Percentiles rank a stretch among this genome's conserved stretches.
Evolutionary conservation across 2,797 vertebrate species (phyloP).

Genomic region (Melopsittacus undulatus): DNA sequence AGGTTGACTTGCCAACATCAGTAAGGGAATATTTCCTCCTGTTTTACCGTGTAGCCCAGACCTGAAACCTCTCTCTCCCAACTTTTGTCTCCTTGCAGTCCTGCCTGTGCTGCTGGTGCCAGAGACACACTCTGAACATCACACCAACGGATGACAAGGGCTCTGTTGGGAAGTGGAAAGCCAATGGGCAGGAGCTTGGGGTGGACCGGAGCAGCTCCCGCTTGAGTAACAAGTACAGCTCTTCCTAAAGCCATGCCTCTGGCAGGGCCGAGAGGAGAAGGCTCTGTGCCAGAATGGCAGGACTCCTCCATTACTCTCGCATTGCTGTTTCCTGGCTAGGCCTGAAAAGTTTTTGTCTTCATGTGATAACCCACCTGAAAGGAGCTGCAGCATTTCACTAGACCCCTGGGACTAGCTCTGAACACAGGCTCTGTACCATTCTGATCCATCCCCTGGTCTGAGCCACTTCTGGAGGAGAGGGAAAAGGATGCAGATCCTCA

Average conservation of each 20-base stretch:
- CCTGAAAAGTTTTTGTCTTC: neutral
- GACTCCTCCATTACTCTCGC: neutral
- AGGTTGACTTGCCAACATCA: neutral
- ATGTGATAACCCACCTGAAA: neutral
- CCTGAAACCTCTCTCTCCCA: too few species aligned
- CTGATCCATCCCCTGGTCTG: neutral
- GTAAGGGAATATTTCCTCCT: neutral
- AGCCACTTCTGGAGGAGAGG: neutral
- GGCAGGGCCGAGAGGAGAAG: fast-evolving
- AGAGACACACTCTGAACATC: slow-evolving; percentile 75
- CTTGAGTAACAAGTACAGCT: slow-evolving; percentile 90
- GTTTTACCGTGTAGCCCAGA: neutral
- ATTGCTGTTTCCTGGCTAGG: neutral
- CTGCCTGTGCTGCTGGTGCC: slow-evolving; percentile 90
- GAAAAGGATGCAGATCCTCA: neutral
- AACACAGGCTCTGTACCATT: neutral
- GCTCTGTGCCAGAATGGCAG: neutral
- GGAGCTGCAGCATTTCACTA: neutral
- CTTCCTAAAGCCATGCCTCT: slow-evolving; percentile 68
- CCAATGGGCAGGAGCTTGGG: slow-evolving; percentile 83
- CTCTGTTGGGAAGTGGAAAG: slow-evolving; percentile 85
- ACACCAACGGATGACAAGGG: slow-evolving; percentile 82
- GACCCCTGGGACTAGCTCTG: neutral
- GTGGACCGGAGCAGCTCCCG: slow-evolving; percentile 87
- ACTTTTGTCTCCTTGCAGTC: slow-evolving; percentile 71